Base-by-base conservation (phyloP, 2,888 invertebrate genomes). In the Tiliacea citrago region DNA sequence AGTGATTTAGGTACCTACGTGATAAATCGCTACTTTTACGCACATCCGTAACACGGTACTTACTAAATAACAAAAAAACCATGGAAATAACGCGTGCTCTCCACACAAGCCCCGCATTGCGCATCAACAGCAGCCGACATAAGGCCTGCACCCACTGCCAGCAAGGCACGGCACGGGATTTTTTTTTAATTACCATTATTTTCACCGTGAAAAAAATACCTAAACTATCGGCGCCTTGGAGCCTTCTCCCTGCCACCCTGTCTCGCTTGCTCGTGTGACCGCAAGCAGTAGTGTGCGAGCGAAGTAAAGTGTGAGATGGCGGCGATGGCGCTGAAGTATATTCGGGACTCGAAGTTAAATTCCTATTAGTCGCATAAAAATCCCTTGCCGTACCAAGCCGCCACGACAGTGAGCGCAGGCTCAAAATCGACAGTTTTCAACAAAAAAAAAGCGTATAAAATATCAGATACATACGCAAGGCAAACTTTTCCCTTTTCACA, bases 401-500 rank as follows among this genome's bases (percentile, higher is more conserved):
- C n/a, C n/a, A 53, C 53, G 12, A 12, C n/a, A 53, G n/a, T 53
- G 47, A 16, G 47, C 1, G 12, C n/a, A 53, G 6, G 53, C n/a
- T 5, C 24, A 57, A 29, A 57, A 3, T 8, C 57, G 16, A 9
- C 57, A 1, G 16, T 16, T 9, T 16, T 57, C 58, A 16, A 29
- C 57, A 58, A 29, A 58, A 58, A n/a, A 35, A 55, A 29, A 16
- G 5, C 13, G 29, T 68, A 60, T 45, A 70, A 76, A 68, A 69
- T 51, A 68, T 61, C 68, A 74, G 70, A 72, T 68, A 81, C 74
- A 21, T 71, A 78, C 61, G 58, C n/a, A 58, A 69, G 61, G 51
- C 65, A 66, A 82, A 82, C 39, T 77, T 79, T 57, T 67, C 76
- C 77, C 61, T 63, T 81, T 49, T 55, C 47, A 18, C 21, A 51